phyloP scores from a whole-genome alignment of 2,888 invertebrate genomes.

The Monochamus alternatus region DNA sequence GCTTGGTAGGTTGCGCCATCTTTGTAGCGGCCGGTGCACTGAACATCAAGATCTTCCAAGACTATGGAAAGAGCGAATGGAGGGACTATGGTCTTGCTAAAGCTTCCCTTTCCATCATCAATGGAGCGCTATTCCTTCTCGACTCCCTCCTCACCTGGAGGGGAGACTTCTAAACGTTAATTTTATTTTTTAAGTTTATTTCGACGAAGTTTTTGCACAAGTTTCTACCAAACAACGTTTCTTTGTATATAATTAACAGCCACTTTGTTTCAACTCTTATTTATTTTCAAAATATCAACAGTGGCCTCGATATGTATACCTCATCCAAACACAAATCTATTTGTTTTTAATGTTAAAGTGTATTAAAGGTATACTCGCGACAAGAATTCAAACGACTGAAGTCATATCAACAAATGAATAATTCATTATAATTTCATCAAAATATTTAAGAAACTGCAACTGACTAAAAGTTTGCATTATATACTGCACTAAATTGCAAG shows the following conservation, averaged over 20 bases:
- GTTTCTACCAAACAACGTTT: slow-evolving; percentile 5
- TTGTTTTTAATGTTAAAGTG: background rate
- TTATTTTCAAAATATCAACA: slow-evolving; percentile 29
- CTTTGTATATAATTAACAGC: slow-evolving; percentile 16
- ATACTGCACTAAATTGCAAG: too few species aligned
- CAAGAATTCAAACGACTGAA: too few species aligned
- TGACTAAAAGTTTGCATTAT: too few species aligned
- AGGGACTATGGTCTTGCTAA: slow-evolving; percentile 82
- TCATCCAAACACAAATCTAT: slow-evolving; percentile 15
- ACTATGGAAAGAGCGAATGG: slow-evolving; percentile 69
- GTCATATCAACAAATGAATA: too few species aligned
- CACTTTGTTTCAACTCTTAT: slow-evolving; percentile 3
- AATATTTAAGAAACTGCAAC: too few species aligned
- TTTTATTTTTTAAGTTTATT: background rate
- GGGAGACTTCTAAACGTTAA: slow-evolving; percentile 56
- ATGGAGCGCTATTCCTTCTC: slow-evolving; percentile 81
- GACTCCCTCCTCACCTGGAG: slow-evolving; percentile 81
- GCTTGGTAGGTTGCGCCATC: slow-evolving; percentile 80
- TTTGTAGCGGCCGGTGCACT: slow-evolving; percentile 84
- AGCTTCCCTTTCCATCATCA: slow-evolving; percentile 82
- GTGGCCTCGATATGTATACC: slow-evolving; percentile 31
- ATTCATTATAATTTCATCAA: too few species aligned
- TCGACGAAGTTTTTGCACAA: slow-evolving; percentile 18
- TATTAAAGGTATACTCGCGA: background rate
- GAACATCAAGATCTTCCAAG: slow-evolving; percentile 78